Percentiles rank a stretch among this genome's conserved stretches.
These are phyloP conservation scores for Azemiops feae DNA, from an alignment of 2,113 vertebrate species.

Conservation along the genomic window DNA sequence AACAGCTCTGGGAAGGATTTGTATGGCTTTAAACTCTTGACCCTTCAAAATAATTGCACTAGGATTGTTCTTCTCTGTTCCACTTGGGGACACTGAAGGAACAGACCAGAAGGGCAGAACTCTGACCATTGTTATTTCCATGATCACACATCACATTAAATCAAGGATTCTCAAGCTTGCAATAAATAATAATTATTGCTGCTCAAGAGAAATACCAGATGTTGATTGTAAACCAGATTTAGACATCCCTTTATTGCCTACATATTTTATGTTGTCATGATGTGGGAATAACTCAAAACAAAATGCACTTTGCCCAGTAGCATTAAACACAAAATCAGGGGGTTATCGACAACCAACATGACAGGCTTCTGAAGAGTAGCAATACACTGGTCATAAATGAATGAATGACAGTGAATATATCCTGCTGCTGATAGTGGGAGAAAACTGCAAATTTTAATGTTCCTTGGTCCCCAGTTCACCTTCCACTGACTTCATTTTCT, in stretches of 20 bases:
- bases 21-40: neutral
- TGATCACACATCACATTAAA: neutral
- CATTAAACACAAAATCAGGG: neutral
- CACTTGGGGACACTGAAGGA: neutral
- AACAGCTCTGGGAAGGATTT: neutral
- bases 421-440: neutral
- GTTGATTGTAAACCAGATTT: neutral
- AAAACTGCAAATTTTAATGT: neutral
- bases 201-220: neutral
- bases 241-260: neutral
- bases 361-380: neutral
- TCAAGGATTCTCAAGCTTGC: neutral
- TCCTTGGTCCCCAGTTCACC: neutral
- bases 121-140: neutral
- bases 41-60: neutral
- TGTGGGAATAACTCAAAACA: neutral
- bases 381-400: neutral
- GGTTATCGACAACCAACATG: neutral
- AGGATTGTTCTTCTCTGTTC: neutral
- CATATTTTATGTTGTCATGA: neutral
- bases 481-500: neutral
- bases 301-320: neutral
- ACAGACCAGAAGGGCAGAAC: neutral
- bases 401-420: neutral
- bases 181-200: conserved; percentile 1